Percentiles rank a stretch among this genome's conserved stretches.
These are phyloP conservation scores for Scaptomyza tumidula DNA, from an alignment of 2,888 invertebrate genomes.

Conservation along the genomic window DNA sequence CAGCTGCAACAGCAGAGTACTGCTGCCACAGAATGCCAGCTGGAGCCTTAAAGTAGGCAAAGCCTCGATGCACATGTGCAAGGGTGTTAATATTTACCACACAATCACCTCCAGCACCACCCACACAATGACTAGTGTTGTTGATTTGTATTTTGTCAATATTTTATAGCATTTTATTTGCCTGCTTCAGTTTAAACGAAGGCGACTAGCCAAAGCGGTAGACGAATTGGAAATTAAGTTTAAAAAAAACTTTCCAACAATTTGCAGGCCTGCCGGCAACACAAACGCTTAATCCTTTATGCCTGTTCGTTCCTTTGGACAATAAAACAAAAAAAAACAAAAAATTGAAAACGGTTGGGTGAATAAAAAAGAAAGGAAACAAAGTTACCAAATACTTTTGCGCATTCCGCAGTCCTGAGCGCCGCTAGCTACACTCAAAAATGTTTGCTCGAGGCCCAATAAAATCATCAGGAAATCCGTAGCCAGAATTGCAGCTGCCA, in stretches of 20 bases:
- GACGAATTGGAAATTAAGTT: conserved; percentile 63
- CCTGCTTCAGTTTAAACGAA: conserved; percentile 47
- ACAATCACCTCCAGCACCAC: neutral
- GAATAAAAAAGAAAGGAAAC: conserved; percentile 35
- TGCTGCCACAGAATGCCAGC: conserved; percentile 35
- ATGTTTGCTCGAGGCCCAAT: conserved; percentile 79
- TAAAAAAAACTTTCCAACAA: conserved; percentile 66
- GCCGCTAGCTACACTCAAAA: conserved; percentile 80
- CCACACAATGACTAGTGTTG: neutral
- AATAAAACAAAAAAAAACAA: conserved; percentile 12
- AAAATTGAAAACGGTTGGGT: conserved; percentile 39
- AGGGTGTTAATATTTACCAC: conserved; percentile 29
- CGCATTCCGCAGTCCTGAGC: conserved; percentile 74
- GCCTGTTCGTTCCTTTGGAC: conserved; percentile 58
- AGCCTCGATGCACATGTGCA: conserved; percentile 53
- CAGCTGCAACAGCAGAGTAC: conserved; percentile 19
- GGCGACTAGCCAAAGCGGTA: conserved; percentile 12
- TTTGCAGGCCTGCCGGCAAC: conserved; percentile 68
- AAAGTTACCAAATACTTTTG: conserved; percentile 77
- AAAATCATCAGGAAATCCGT: conserved; percentile 80
- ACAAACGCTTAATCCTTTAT: conserved; percentile 74
- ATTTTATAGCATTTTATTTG: conserved; percentile 69
- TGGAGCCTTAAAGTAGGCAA: conserved; percentile 47
- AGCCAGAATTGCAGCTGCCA: conserved; percentile 69
- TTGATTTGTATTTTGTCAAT: conserved; percentile 60